phyloP scores from a whole-genome alignment of 2,113 vertebrate species.

The Thamnaconus septentrionalis region DNA sequence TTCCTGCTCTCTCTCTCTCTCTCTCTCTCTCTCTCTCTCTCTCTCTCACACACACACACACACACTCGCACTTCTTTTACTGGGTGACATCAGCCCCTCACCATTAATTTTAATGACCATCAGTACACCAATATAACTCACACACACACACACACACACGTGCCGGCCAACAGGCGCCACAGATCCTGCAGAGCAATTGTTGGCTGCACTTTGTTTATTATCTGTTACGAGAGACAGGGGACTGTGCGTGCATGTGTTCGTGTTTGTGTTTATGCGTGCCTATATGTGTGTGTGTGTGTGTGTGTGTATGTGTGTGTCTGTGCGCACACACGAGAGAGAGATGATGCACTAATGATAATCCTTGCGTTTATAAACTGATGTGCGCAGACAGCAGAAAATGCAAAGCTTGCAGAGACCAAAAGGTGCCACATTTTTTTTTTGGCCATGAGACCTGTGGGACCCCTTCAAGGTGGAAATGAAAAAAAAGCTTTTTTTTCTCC shows the following conservation, averaged over 20 bases:
- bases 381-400: too few relatives aligned
- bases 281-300: not conserved
- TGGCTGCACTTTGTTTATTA: slow-evolving; percentile 71
- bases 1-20: not conserved
- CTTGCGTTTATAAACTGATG: too few relatives aligned
- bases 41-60: slow-evolving; percentile 3
- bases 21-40: not conserved
- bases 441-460: too few relatives aligned
- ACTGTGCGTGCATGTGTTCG: slow-evolving; percentile 3
- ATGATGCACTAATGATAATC: too few relatives aligned
- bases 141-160: slow-evolving; percentile 34
- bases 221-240: slow-evolving; percentile 54
- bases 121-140: slow-evolving; percentile 54
- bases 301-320: not conserved
- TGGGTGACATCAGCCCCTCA: too few relatives aligned
- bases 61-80: not conserved
- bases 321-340: too few relatives aligned
- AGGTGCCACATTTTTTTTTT: too few relatives aligned
- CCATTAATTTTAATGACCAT: slow-evolving; percentile 70
- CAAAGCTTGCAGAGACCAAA: too few relatives aligned
- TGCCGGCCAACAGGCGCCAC: slow-evolving; percentile 58
- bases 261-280: too few relatives aligned
- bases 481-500: too few relatives aligned
- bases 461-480: too few relatives aligned
- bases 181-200: slow-evolving; percentile 64